phyloP scores from a whole-genome alignment of 2,888 invertebrate genomes.

The Tenodera sinensis region DNA sequence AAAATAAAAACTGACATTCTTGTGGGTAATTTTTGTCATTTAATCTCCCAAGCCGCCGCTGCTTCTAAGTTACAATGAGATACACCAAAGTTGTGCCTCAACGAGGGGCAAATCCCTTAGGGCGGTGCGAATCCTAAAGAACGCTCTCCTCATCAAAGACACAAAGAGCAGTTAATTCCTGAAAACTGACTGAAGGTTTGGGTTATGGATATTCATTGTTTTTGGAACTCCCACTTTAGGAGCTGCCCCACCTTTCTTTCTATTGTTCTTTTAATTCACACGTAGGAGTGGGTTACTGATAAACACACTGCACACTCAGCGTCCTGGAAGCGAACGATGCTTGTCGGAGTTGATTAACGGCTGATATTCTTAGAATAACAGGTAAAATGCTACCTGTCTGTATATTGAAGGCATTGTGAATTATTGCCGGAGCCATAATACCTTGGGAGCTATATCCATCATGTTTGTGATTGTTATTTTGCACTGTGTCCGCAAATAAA shows the following conservation, averaged over 20 bases:
- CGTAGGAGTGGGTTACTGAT: background rate
- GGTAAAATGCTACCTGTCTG: background rate
- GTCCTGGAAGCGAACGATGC: background rate
- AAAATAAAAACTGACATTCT: no score
- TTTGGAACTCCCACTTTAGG: background rate
- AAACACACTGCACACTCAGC: background rate
- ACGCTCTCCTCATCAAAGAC: background rate
- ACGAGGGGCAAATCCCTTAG: no score
- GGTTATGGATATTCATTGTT: background rate
- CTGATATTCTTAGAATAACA: background rate
- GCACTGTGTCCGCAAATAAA: no score
- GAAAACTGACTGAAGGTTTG: background rate
- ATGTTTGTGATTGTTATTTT: no score
- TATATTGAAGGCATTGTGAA: no score
- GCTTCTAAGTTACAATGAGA: no score
- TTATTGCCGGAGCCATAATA: no score
- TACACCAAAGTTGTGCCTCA: no score
- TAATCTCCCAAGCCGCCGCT: no score
- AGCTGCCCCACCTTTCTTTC: background rate
- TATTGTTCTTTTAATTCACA: background rate
- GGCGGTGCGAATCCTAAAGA: background rate
- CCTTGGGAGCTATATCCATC: no score
- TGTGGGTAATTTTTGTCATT: no score
- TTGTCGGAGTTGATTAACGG: background rate
- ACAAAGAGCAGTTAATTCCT: background rate